A percentile compares a stretch with the other conserved stretches of the same genome.
phyloP scores from a whole-genome alignment of 2,113 vertebrate species.

The Cariama cristata region DNA sequence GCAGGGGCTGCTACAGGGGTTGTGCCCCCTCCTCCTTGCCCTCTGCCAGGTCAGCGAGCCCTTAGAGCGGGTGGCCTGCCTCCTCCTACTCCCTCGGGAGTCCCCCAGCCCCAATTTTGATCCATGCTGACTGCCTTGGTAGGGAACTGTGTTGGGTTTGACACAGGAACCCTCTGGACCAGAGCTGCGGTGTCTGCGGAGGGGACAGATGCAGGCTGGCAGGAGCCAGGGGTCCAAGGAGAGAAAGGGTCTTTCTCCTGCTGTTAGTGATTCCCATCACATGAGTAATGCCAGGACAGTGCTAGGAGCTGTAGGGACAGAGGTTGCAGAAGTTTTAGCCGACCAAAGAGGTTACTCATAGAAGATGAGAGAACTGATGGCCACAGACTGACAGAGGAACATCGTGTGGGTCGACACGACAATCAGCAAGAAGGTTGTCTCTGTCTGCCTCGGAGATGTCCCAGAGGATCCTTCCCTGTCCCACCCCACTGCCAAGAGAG shows the following conservation, averaged over 20 bases:
- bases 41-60: not conserved
- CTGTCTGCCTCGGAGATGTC: not conserved
- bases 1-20: not conserved
- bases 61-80: not conserved
- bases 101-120: not conserved
- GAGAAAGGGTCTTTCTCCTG: not conserved
- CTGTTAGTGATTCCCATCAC: fast-evolving
- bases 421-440: fast-evolving
- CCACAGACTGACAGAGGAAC: not conserved
- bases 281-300: fast-evolving
- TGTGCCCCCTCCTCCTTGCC: not conserved
- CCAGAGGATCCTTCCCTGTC: not conserved
- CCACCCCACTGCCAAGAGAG: not conserved
- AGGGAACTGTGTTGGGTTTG: not conserved
- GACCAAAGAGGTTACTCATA: not conserved
- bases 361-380: not conserved
- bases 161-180: fast-evolving
- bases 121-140: fast-evolving
- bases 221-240: not conserved
- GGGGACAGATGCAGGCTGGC: not conserved
- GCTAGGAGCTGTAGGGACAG: not conserved
- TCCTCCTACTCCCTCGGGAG: not conserved
- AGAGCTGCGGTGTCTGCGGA: not conserved
- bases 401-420: not conserved
- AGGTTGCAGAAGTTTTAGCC: not conserved